A percentile compares a stretch with the other conserved stretches of the same genome.
These are phyloP conservation scores for Lycorma delicatula DNA, from an alignment of 1,140 invertebrate species.

Conservation along the genomic window DNA sequence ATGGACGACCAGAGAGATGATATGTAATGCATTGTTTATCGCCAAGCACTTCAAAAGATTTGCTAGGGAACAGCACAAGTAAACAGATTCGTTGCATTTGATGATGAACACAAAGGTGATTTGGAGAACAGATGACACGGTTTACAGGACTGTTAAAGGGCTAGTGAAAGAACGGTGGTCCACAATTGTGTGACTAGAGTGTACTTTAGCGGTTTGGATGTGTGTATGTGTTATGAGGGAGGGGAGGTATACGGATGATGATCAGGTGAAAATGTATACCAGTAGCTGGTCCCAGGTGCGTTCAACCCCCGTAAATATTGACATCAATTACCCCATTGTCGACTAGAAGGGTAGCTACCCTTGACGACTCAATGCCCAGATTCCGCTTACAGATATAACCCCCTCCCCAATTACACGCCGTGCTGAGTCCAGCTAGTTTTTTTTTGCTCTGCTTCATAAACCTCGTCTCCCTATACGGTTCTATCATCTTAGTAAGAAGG, in stretches of 20 bases:
- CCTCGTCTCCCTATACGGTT: no score
- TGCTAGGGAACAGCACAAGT: no score
- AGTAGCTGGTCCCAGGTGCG: background rate
- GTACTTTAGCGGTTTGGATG: background rate
- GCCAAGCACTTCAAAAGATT: no score
- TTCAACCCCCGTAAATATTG: slow-evolving; percentile 1
- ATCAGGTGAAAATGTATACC: background rate
- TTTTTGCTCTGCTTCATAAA: background rate
- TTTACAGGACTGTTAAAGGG: no score
- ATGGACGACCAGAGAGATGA: no score
- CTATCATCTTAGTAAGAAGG: no score
- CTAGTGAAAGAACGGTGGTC: background rate
- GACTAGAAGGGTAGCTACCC: background rate
- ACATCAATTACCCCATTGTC: slow-evolving; percentile 7
- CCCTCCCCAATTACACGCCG: slow-evolving; percentile 5
- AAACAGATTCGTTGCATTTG: no score
- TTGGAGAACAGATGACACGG: no score
- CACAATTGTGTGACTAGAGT: background rate
- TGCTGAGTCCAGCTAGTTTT: background rate
- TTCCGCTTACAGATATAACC: background rate
- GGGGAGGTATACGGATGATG: background rate
- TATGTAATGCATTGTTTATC: no score
- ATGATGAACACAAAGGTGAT: no score
- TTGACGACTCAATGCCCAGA: background rate
- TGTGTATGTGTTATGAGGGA: background rate